phyloP scores from a whole-genome alignment of 2,113 vertebrate genomes.

The Fulica atra region DNA sequence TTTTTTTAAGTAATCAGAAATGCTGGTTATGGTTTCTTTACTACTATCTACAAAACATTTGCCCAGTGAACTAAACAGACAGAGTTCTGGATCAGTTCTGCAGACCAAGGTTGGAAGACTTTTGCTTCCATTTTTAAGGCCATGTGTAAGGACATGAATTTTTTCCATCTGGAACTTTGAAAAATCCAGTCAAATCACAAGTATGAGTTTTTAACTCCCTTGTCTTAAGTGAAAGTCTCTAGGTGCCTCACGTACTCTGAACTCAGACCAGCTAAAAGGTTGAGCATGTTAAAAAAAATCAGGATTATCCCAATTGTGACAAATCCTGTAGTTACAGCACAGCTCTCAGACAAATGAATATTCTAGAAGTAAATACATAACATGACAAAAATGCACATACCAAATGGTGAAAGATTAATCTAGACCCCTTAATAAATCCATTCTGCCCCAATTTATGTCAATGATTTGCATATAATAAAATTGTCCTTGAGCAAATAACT shows the following conservation, averaged over 20 bases:
- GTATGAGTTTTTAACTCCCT: neutral
- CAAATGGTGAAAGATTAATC: conserved; percentile 55
- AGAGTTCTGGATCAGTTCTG: neutral
- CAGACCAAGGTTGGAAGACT: neutral
- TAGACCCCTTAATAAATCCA: conserved; percentile 51
- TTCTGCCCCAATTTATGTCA: conserved; percentile 67
- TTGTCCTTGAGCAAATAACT: conserved; percentile 72
- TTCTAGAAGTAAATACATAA: conserved; percentile 19
- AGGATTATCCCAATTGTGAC: neutral
- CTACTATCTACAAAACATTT: neutral
- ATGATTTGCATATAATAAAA: conserved; percentile 79
- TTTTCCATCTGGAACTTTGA: neutral
- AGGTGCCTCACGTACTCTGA: neutral
- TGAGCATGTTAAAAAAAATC: neutral
- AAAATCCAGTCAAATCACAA: neutral
- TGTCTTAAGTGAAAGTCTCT: neutral
- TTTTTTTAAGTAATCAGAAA: neutral
- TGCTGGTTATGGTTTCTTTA: neutral
- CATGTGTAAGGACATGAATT: neutral
- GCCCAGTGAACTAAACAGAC: neutral
- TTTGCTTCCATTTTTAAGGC: neutral
- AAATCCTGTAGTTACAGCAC: neutral
- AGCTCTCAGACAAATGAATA: conserved; percentile 41
- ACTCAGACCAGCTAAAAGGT: neutral
- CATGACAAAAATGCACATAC: conserved; percentile 64